Conservation (phyloP, 2,888 invertebrate genomes). For the Aporophyla nigra region DNA sequence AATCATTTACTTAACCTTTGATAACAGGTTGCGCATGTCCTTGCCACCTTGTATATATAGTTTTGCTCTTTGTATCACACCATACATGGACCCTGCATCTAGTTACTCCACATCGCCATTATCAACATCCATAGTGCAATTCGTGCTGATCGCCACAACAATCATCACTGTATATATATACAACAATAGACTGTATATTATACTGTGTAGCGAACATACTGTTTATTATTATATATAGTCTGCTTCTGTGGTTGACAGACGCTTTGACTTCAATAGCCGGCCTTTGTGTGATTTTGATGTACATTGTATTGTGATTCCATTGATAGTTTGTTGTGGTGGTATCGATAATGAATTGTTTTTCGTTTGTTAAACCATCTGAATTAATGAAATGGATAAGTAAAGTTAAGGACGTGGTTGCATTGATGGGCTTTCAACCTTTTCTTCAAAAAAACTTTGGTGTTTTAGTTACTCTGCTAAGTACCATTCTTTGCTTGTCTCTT, state of each 20-base stretch:
- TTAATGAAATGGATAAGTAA: not conserved
- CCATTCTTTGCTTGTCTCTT: no score
- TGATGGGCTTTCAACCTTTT: no score
- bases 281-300: slow-evolving; percentile 57
- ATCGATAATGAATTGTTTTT: slow-evolving; percentile 3
- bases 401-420: not conserved
- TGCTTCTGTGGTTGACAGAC: slow-evolving; percentile 64
- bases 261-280: slow-evolving; percentile 56
- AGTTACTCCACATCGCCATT: slow-evolving; percentile 7
- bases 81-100: not conserved
- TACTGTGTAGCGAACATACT: not conserved
- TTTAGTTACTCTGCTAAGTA: no score
- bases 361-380: not conserved
- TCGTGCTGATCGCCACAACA: slow-evolving; percentile 37
- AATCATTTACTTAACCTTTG: no score
- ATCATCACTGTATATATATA: slow-evolving; percentile 8
- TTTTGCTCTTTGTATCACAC: no score
- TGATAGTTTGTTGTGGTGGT: slow-evolving; percentile 22
- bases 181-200: no score
- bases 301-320: slow-evolving; percentile 14
- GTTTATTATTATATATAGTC: slow-evolving; percentile 32
- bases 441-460: not conserved
- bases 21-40: no score
- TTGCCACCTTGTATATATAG: no score
- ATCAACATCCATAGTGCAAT: slow-evolving; percentile 27